Percentiles rank a stretch among this genome's conserved stretches.
Evolutionary conservation across 2,888 invertebrate genomes (phyloP).

Genomic region (Linnaemya vulpina): DNA sequence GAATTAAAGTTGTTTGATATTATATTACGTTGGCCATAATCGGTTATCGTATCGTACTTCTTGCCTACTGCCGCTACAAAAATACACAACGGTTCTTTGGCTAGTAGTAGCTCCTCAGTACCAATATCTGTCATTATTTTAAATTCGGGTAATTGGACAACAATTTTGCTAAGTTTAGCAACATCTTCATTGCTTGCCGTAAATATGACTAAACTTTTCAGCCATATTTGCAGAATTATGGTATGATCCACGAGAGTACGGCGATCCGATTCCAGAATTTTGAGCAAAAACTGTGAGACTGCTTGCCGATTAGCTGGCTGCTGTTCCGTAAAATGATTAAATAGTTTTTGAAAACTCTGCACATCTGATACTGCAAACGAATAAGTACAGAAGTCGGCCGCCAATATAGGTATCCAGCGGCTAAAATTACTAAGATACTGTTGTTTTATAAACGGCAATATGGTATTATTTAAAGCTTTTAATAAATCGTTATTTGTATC

Average conservation of each 20-base stretch:
- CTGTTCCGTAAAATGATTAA: slow-evolving; percentile 76
- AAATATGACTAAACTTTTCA: slow-evolving; percentile 80
- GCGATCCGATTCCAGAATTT: slow-evolving; percentile 75
- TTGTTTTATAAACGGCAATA: slow-evolving; percentile 80
- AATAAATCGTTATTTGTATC: slow-evolving; percentile 70
- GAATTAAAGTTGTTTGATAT: slow-evolving; percentile 80
- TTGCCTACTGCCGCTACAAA: slow-evolving; percentile 81
- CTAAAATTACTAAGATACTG: slow-evolving; percentile 79
- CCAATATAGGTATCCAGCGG: slow-evolving; percentile 79
- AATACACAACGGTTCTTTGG: slow-evolving; percentile 81
- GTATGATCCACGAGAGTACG: slow-evolving; percentile 74
- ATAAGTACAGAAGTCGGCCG: slow-evolving; percentile 79
- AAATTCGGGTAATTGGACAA: slow-evolving; percentile 78
- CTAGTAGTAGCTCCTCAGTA: slow-evolving; percentile 74
- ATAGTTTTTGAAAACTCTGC: slow-evolving; percentile 76
- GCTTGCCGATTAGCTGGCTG: slow-evolving; percentile 78
- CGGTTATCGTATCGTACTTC: slow-evolving; percentile 61
- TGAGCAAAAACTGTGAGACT: slow-evolving; percentile 76
- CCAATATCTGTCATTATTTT: slow-evolving; percentile 74
- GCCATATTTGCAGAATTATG: slow-evolving; percentile 80
- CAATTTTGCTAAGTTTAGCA: slow-evolving; percentile 75
- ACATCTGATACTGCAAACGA: slow-evolving; percentile 73
- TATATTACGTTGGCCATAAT: slow-evolving; percentile 74
- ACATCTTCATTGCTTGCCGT: slow-evolving; percentile 80
- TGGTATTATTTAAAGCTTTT: slow-evolving; percentile 78